Percentiles rank a stretch among this genome's conserved stretches.
phyloP scores from a whole-genome alignment of 2,888 invertebrate genomes.

The Ophonus ardosiacus region DNA sequence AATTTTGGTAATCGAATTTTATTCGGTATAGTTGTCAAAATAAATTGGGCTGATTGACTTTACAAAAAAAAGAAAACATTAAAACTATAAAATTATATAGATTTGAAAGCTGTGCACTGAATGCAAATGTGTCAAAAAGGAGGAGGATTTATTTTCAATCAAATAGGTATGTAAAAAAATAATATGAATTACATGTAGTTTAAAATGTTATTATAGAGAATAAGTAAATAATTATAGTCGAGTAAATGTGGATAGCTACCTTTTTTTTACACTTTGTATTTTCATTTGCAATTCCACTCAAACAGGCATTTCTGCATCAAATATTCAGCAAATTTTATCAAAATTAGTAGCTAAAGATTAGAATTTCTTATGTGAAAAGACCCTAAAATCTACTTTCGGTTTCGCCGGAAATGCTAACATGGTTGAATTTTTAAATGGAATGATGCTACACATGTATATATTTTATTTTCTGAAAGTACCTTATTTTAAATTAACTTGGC shows the following conservation, averaged over 20 bases:
- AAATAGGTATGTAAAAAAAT: neutral
- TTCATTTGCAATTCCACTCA: too few species aligned
- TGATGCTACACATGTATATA: neutral
- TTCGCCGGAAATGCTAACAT: neutral
- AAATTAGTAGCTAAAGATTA: too few species aligned
- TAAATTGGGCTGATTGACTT: conserved; percentile 24
- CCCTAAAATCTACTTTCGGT: neutral
- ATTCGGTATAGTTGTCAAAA: neutral
- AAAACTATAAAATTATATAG: neutral
- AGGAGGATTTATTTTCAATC: neutral
- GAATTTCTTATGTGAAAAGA: neutral
- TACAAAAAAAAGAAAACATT: neutral
- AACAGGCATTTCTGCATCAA: too few species aligned
- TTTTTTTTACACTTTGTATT: too few species aligned
- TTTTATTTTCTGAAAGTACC: too few species aligned
- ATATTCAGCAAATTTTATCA: too few species aligned
- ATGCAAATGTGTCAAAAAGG: neutral
- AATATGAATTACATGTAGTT: too few species aligned
- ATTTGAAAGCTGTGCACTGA: neutral
- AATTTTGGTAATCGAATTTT: conserved; percentile 10
- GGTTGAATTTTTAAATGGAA: neutral
- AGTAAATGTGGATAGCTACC: too few species aligned
- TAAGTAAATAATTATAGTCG: too few species aligned
- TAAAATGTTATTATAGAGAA: too few species aligned
- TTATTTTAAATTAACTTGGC: too few species aligned